These are phyloP conservation scores for Enteromius treurensis DNA, from an alignment of 2,797 vertebrate species.

Conservation along the genomic window DNA sequence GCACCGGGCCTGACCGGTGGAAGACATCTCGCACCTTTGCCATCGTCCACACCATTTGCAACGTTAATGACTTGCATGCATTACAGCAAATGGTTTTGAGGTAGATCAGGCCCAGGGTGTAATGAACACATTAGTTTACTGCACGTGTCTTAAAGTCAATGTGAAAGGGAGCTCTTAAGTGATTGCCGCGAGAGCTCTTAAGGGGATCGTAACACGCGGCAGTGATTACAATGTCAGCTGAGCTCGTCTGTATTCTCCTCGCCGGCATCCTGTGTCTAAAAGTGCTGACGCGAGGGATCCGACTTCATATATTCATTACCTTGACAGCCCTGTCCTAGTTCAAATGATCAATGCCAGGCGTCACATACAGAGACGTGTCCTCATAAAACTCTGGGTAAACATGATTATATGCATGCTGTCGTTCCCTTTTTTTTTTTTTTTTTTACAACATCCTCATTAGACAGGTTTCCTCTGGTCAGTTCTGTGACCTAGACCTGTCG, in stretches of 20 bases:
- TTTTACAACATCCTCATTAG: constrained; percentile 66
- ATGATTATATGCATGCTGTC: constrained; percentile 25
- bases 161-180: constrained; percentile 59
- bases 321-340: constrained; percentile 56
- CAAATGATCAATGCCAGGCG: constrained; percentile 51
- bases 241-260: constrained; percentile 71
- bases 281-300: constrained; percentile 57
- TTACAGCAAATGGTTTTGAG: constrained; percentile 78
- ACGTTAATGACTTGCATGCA: constrained; percentile 81
- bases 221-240: constrained; percentile 62
- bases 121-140: constrained; percentile 77
- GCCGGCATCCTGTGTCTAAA: constrained; percentile 49
- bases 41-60: constrained; percentile 77
- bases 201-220: constrained; percentile 64
- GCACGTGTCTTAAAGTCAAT: constrained; percentile 63
- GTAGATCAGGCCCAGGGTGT: constrained; percentile 76
- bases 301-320: constrained; percentile 62
- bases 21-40: constrained; percentile 73
- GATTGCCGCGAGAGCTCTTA: constrained; percentile 66
- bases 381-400: constrained; percentile 49
- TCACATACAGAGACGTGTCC: constrained; percentile 53
- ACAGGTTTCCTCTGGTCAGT: constrained; percentile 55
- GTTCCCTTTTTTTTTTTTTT: background rate
- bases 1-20: constrained; percentile 68
- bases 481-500: constrained; percentile 31